phyloP scores from a whole-genome alignment of 2,888 invertebrate genomes.

The Metellina segmentata region DNA sequence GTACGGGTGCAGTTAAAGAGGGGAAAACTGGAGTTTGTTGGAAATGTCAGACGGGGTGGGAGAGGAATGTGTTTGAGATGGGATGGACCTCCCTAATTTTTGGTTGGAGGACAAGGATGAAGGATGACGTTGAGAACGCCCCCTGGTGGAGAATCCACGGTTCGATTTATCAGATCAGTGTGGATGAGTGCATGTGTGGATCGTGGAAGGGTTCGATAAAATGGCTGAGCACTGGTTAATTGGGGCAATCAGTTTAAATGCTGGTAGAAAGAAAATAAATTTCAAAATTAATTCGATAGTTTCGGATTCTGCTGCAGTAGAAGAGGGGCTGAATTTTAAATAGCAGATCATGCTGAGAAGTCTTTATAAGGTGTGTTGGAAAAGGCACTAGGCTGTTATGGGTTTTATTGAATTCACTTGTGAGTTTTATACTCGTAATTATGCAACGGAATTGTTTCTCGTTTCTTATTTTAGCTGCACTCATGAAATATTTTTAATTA shows the following conservation, averaged over 20 bases:
- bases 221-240: conserved; percentile 34
- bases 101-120: conserved; percentile 74
- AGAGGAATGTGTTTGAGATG: conserved; percentile 28
- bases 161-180: conserved; percentile 66
- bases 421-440: too few relatives aligned
- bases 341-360: too few relatives aligned
- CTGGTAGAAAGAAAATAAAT: conserved; percentile 15
- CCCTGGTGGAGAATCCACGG: conserved; percentile 43
- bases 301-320: not conserved
- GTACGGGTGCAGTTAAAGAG: conserved; percentile 73
- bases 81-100: conserved; percentile 71
- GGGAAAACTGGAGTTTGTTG: conserved; percentile 57
- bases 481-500: too few relatives aligned
- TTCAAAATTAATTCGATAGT: conserved; percentile 15
- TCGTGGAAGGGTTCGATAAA: not conserved
- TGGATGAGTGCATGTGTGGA: not conserved
- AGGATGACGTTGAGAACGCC: conserved; percentile 65
- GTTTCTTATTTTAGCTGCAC: too few relatives aligned
- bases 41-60: conserved; percentile 45
- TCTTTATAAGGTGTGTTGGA: too few relatives aligned
- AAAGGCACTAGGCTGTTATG: too few relatives aligned
- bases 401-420: too few relatives aligned
- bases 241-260: conserved; percentile 46
- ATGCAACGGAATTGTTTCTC: too few relatives aligned
- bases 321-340: not conserved